Evolutionary conservation across 1,140 invertebrate genomes (phyloP).

Genomic region (Hyles euphorbiae): DNA sequence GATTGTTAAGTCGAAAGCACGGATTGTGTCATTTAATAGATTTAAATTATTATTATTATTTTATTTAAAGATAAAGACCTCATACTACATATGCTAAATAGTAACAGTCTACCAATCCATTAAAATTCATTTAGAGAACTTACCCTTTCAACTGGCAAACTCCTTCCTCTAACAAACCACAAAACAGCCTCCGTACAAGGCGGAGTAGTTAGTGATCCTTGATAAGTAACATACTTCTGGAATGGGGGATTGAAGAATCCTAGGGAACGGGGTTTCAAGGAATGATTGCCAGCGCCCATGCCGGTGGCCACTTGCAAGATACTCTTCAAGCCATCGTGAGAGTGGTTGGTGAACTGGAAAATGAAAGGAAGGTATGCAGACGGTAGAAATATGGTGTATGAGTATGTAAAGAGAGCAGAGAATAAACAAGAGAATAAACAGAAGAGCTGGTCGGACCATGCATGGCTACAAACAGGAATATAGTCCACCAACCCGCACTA

Average conservation of each 20-base stretch:
- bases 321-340: constrained; percentile 27
- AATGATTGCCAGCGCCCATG: constrained; percentile 5
- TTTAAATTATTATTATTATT: too few species aligned
- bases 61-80: too few species aligned
- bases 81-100: too few species aligned
- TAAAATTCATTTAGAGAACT: constrained; percentile 8
- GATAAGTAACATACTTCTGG: constrained; percentile 43
- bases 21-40: too few species aligned
- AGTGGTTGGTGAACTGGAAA: constrained; percentile 26
- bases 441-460: too few species aligned
- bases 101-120: too few species aligned
- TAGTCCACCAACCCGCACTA: too few species aligned
- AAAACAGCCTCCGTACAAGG: constrained; percentile 50
- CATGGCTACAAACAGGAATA: too few species aligned
- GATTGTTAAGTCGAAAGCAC: too few species aligned
- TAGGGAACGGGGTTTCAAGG: constrained; percentile 18
- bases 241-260: constrained; percentile 41
- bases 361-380: neutral
- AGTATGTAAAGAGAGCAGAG: too few species aligned
- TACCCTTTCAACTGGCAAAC: constrained; percentile 41
- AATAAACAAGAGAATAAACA: too few species aligned
- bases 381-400: too few species aligned
- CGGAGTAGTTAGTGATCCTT: constrained; percentile 48
- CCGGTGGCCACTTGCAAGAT: constrained; percentile 16
- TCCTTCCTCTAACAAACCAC: constrained; percentile 44